These are phyloP conservation scores for Gadopsis marmoratus DNA, from an alignment of 2,797 vertebrate species.

Conservation along the genomic window DNA sequence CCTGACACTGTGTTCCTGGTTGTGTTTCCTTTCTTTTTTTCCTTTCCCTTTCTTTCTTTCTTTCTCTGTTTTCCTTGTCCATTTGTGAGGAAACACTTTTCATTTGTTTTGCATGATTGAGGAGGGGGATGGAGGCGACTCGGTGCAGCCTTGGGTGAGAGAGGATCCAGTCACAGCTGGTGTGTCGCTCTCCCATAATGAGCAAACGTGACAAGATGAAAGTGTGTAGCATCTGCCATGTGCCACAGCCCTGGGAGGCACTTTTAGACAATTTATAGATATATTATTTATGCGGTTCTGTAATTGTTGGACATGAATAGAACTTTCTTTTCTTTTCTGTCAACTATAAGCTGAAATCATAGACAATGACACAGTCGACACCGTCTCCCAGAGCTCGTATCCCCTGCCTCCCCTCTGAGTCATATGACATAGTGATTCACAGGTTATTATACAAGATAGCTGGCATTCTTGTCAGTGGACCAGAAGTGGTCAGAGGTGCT, in stretches of 20 bases:
- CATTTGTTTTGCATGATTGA: slow-evolving; percentile 75
- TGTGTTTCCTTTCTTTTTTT: slow-evolving; percentile 1
- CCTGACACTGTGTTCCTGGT: slow-evolving; percentile 46
- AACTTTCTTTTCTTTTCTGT: slow-evolving; percentile 20
- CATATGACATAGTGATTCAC: slow-evolving; percentile 49
- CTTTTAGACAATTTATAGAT: slow-evolving; percentile 47
- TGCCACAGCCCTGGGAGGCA: slow-evolving; percentile 34
- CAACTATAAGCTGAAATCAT: slow-evolving; percentile 26
- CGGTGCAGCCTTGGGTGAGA: slow-evolving; percentile 52
- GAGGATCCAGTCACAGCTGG: slow-evolving; percentile 72
- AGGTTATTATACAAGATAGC: slow-evolving; percentile 54
- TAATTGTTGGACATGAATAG: slow-evolving; percentile 46
- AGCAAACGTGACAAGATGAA: slow-evolving; percentile 68
- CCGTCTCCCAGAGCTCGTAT: slow-evolving; percentile 20
- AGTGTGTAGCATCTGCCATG: slow-evolving; percentile 50
- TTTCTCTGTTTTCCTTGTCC: slow-evolving; percentile 50
- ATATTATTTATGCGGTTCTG: slow-evolving; percentile 17
- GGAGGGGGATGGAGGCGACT: slow-evolving; percentile 41
- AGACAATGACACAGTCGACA: slow-evolving; percentile 46
- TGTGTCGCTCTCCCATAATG: slow-evolving; percentile 54
- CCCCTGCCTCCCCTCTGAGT: slow-evolving; percentile 23
- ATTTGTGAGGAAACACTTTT: slow-evolving; percentile 61
- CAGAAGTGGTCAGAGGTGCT: slow-evolving; percentile 50
- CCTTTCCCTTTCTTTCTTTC: neutral
- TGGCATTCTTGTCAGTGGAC: slow-evolving; percentile 41